Evolutionary conservation across 2,888 invertebrate genomes (phyloP).

Genomic region (Zelleria hepariella): DNA sequence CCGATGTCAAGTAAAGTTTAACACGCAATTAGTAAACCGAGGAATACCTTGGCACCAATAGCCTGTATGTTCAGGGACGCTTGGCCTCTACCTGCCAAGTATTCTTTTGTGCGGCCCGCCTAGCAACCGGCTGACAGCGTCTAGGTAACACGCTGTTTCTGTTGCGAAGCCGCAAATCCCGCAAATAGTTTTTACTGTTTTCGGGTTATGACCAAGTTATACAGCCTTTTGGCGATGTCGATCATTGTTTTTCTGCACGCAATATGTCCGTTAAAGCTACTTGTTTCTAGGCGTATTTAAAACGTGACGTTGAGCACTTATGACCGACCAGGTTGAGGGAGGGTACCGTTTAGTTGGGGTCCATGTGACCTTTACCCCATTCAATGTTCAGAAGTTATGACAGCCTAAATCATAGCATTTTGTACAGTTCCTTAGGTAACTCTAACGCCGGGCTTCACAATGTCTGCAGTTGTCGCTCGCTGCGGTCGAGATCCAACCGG

Average conservation of each 20-base stretch:
- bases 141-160: neutral
- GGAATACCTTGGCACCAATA: conserved; percentile 62
- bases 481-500: no score
- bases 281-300: neutral
- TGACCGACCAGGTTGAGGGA: no score
- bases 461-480: no score
- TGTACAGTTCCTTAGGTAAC: no score
- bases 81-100: conserved; percentile 15
- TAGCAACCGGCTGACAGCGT: conserved; percentile 2
- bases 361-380: neutral
- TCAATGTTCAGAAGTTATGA: no score
- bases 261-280: conserved; percentile 36
- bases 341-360: no score
- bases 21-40: conserved; percentile 62
- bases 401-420: no score
- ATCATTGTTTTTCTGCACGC: conserved; percentile 57
- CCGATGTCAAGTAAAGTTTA: conserved; percentile 66
- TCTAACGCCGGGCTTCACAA: no score
- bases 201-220: conserved; percentile 36
- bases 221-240: conserved; percentile 35
- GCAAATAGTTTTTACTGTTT: conserved; percentile 40
- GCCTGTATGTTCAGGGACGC: conserved; percentile 42
- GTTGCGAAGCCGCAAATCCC: conserved; percentile 11
- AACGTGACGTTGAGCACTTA: neutral
- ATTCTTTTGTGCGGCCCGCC: conserved; percentile 2